Evolutionary conservation across 35 echinoderm and acorn worm species (phyloP), one percentile per base, ranked within the genome.

Genomic region (Apostichopus californicus): DNA sequence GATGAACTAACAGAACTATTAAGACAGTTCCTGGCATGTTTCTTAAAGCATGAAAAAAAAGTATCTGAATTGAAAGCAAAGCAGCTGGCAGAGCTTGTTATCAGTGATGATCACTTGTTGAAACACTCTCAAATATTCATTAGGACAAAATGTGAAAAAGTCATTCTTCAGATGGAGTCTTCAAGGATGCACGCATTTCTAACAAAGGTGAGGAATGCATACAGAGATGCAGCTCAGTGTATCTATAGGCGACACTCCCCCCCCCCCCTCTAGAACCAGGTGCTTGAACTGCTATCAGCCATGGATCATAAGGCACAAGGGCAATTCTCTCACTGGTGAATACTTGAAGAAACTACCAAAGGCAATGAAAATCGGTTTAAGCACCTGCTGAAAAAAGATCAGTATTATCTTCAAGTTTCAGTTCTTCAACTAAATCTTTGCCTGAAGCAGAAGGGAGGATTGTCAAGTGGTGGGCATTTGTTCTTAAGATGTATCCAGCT

Each of bases 1-100:
- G 93, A 94, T 89, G 86, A 89, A 78, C 78, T 91, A 22, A 91
- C 77, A 28, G 93, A 94, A 57, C 77, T 94, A 28, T 94, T 91
- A 77, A 79, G 88, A 56, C 53, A 91, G n/a, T 94, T 94, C 59
- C 78, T 94, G 75, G 87, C 93, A 61, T 83, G 78, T 56, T 94
- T 94, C 86, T 63, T 83, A 24, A 94, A 94, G 70, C 93, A 92
- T 92, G 93, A 73, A 52, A 23, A 22, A 84, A n/a, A 18, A 84
- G 81, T 94, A 28, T 55, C 11, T 81, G 68, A 91, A 73, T 65
- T 94, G 21, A 83, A 58, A 73, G 90, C 60, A 55, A 86, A 79
- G 64, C 80, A 94, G 79, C 89, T 61, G 64, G 90, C 93, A 2
- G 34, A 46, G 34, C 34, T 46, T 46, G 34, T 46, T 46, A 46